Base-by-base conservation (phyloP, 2,113 vertebrate genomes). In the Choloepus hoffmanni region DNA sequence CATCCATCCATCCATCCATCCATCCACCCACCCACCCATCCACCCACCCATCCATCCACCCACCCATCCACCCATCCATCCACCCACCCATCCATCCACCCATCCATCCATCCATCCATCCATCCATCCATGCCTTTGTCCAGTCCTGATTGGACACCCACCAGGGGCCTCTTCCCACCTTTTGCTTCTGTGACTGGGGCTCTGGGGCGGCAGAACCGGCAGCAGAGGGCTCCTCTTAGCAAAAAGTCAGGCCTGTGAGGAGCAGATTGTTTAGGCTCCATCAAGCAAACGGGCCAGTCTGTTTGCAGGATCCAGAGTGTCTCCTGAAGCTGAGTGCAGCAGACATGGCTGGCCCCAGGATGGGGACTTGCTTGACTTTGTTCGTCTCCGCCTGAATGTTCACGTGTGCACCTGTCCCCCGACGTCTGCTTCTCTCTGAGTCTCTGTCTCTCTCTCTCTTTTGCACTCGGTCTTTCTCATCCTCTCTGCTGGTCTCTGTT, bases 231-330 rank as follows among this genome's bases (percentile, higher is more conserved):
- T 2, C 26, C 5, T 53, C 68, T 53, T 21, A n/a, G 60, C 1
- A 8, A 58, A 40, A 43, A 45, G 7, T 33, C 26, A 12, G 50
- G 2, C 28, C 2, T 50, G 18, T 45, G 68, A 14, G 30, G 5
- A 24, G 9, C 3, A 58, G n/a, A 7, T 21, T 24, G 1, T 65
- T n/a, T 1, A 3, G 53, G 2, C 70, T 28, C 50, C 26, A 55
- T 28, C 5, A 2, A 1, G n/a, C 40, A 33, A 1, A 8, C 1
- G 21, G 21, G 28, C 28, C 0, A 0, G 14, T 15, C 26, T 11
- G 0, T 4, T 12, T 30, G 48, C 23, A 30, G 30, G 14, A 14
- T 12, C 45, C 45, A 33, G 33, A 58, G 28, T 16, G 45, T 58
- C 73, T 50, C 76, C 76, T 12, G 89, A 82, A 85, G 40, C n/a